Percentiles rank a stretch among this genome's conserved stretches.
Conservation (phyloP, 1,140 invertebrate genomes). For the Meloidogyne floridensis region DNA sequence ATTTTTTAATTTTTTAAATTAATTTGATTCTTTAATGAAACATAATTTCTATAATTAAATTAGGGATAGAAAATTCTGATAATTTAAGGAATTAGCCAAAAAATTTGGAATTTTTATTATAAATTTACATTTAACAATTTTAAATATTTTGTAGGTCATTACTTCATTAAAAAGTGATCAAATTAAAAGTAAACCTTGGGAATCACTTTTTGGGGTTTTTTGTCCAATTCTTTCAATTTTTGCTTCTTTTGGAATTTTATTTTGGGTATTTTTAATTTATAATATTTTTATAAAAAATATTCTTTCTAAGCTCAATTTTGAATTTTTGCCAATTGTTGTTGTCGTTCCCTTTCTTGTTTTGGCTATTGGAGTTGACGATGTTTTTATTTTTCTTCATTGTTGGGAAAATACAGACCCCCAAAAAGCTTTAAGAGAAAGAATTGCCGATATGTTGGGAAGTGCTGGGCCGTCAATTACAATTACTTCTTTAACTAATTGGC, state of each 20-base stretch:
- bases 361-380: conserved; percentile 65
- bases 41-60: too few species aligned
- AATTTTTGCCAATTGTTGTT: conserved; percentile 61
- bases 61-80: too few species aligned
- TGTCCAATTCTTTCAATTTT: conserved; percentile 59
- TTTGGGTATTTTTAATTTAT: conserved; percentile 56
- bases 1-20: conserved; percentile 23
- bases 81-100: too few species aligned
- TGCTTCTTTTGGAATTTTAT: conserved; percentile 59
- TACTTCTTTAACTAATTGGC: conserved; percentile 92
- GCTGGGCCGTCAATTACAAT: conserved; percentile 97
- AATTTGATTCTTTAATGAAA: too few species aligned
- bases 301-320: conserved; percentile 57
- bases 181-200: conserved; percentile 61
- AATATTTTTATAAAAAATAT: background rate
- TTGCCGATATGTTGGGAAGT: conserved; percentile 84
- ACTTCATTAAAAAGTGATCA: conserved; percentile 63
- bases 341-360: conserved; percentile 64
- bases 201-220: conserved; percentile 59
- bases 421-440: conserved; percentile 68
- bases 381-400: conserved; percentile 64
- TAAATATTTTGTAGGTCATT: conserved; percentile 33
- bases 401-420: conserved; percentile 55
- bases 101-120: too few species aligned
- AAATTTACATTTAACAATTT: too few species aligned